These are phyloP conservation scores for Eurosta solidaginis DNA, from an alignment of 1,140 invertebrate genomes.

Conservation along the genomic window DNA sequence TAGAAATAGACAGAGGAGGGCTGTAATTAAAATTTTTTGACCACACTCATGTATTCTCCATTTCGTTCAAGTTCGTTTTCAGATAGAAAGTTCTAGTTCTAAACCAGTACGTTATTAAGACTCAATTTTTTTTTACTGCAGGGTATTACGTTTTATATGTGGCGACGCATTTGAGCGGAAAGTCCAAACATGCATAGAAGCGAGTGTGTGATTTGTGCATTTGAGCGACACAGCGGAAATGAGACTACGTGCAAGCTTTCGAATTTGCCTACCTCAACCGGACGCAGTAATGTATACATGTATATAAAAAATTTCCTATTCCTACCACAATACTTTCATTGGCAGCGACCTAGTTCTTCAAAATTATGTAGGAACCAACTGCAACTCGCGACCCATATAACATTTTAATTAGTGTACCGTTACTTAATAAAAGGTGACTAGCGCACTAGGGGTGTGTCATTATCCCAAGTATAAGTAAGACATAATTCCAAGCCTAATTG, in stretches of 20 bases:
- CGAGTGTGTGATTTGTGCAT: not conserved
- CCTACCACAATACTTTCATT: not conserved
- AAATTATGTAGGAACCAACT: not conserved
- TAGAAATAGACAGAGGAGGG: too few relatives aligned
- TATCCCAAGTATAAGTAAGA: too few relatives aligned
- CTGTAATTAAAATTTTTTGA: too few relatives aligned
- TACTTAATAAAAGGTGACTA: not conserved
- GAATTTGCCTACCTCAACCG: constrained; percentile 20
- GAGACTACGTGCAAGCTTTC: not conserved
- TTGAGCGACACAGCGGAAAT: constrained; percentile 23
- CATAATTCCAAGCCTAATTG: too few relatives aligned
- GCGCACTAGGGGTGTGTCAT: too few relatives aligned
- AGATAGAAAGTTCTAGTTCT: too few relatives aligned
- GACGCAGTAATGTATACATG: not conserved
- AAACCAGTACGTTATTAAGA: too few relatives aligned
- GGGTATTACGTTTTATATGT: too few relatives aligned
- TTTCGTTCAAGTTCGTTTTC: too few relatives aligned
- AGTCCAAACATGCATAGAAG: not conserved
- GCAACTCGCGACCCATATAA: not conserved
- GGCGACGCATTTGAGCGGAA: not conserved
- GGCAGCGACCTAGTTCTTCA: constrained; percentile 9
- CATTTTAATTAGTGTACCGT: not conserved
- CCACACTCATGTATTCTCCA: too few relatives aligned
- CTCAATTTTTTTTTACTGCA: too few relatives aligned
- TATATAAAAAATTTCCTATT: constrained; percentile 5